These are phyloP conservation scores for Cyprinodon variegatus DNA, from an alignment of 2,113 vertebrate species.

Conservation along the genomic window DNA sequence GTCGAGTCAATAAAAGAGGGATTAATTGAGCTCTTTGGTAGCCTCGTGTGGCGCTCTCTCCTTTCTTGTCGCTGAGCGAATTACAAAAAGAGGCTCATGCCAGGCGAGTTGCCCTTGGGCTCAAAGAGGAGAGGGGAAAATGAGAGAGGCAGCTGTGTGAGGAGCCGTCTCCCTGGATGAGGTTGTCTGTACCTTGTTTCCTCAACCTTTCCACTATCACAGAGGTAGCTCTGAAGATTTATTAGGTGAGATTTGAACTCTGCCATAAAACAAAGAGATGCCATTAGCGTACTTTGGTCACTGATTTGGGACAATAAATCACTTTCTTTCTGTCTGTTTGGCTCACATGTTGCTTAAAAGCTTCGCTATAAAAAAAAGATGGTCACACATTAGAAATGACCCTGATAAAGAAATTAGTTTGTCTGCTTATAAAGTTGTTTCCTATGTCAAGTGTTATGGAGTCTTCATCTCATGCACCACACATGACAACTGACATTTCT, in stretches of 20 bases:
- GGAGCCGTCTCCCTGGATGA: constrained; percentile 31
- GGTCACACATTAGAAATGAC: not conserved
- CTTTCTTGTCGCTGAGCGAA: constrained; percentile 53
- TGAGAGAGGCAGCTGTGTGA: constrained; percentile 29
- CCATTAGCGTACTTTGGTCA: not conserved
- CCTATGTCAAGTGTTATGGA: not conserved
- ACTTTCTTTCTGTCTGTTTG: not conserved
- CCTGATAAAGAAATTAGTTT: too few relatives aligned
- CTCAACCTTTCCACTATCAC: constrained; percentile 24
- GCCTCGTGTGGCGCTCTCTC: constrained; percentile 24
- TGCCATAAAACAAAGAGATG: not conserved
- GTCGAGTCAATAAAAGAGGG: constrained; percentile 53
- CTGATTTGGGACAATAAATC: constrained; percentile 21
- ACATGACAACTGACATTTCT: not conserved
- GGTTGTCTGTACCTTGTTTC: not conserved
- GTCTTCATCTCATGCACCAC: not conserved
- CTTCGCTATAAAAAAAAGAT: not conserved
- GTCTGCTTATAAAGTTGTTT: not conserved
- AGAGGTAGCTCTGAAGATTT: constrained; percentile 14
- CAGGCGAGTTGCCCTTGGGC: constrained; percentile 59
- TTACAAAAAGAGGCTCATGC: constrained; percentile 47
- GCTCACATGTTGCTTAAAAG: not conserved
- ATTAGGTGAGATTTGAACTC: not conserved
- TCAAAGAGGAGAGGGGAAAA: constrained; percentile 18
- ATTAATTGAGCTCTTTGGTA: constrained; percentile 53